A percentile compares a stretch with the other conserved stretches of the same genome.
Evolutionary conservation across 2,888 invertebrate genomes (phyloP).

Genomic region (Rhagium mordax): DNA sequence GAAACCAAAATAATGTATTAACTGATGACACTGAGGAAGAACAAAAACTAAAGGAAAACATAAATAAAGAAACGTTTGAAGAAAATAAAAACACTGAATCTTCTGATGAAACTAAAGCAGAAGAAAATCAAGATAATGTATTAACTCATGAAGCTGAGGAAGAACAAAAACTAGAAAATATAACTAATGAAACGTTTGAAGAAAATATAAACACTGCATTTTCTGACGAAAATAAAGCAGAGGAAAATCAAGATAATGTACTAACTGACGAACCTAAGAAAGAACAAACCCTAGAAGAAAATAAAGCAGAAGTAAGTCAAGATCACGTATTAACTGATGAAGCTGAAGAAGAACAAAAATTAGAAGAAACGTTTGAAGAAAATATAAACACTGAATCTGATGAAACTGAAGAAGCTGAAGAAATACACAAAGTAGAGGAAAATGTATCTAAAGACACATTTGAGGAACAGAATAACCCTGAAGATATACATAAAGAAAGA

Average conservation of each 20-base stretch:
- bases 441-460: background rate
- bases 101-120: background rate
- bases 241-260: background rate
- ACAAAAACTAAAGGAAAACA: no score
- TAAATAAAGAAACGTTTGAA: no score
- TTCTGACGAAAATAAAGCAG: background rate
- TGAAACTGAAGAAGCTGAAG: constrained; percentile 22
- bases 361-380: no score
- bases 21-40: constrained; percentile 35
- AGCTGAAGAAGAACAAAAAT: constrained; percentile 32
- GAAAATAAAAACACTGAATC: background rate
- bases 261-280: constrained; percentile 36
- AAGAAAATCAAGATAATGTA: background rate
- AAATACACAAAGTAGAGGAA: constrained; percentile 4
- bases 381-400: no score
- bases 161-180: no score
- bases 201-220: no score
- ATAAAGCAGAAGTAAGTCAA: background rate
- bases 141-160: constrained; percentile 36
- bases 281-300: no score
- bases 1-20: constrained; percentile 6
- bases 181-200: no score
- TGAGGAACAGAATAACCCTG: background rate
- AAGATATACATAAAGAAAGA: background rate
- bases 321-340: constrained; percentile 32